Base-by-base conservation (phyloP, 2,888 invertebrate genomes). In the Incurvaria masculella region DNA sequence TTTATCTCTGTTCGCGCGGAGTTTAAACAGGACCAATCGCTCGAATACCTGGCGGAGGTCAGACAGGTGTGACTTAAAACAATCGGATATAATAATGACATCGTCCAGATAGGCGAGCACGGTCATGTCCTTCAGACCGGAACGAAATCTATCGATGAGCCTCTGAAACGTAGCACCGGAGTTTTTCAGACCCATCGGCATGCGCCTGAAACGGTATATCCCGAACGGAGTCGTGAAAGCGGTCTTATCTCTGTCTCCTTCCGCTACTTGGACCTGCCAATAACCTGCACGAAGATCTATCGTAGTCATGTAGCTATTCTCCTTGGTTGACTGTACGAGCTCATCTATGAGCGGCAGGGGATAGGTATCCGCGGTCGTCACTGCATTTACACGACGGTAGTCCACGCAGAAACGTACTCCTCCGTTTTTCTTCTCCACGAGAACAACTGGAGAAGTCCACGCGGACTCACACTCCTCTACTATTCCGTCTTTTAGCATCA, bases 261-360 rank as follows among this genome's bases (percentile, higher is more conserved):
- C 49, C 16, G 42, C n/a, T 2, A 57, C 51, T n/a, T 14, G 40
- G 2, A 64, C 56, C 46, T 67, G 67, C 56, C 60, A 63, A 50
- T 66, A 68, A 1, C 65, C 65, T 3, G 61, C 49, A 18, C 53
- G 55, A 1, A 69, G 49, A 45, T 68, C 65, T 2, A 69, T 48
- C 2, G 61, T 61, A 8, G 60, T 51, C 56, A 61, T 59, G 49
- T 49, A 59, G 3, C 56, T 52, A 10, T 49, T 51, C 14, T 11
- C 14, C 49, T 56, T 59, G 2, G 61, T 56, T 1, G 51, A 53
- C 41, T 62, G 61, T 14, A 66, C 42, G 21, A 61, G 45, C 42
- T 65, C 63, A 45, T 65, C 63, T 41, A 66, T 60, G n/a, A 59
- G 49, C 4, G 65, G 65, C 4, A 64, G 45, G 4, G 60, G 61